Conservation (phyloP, 2,888 invertebrate species). For the Scotopteryx bipunctaria region DNA sequence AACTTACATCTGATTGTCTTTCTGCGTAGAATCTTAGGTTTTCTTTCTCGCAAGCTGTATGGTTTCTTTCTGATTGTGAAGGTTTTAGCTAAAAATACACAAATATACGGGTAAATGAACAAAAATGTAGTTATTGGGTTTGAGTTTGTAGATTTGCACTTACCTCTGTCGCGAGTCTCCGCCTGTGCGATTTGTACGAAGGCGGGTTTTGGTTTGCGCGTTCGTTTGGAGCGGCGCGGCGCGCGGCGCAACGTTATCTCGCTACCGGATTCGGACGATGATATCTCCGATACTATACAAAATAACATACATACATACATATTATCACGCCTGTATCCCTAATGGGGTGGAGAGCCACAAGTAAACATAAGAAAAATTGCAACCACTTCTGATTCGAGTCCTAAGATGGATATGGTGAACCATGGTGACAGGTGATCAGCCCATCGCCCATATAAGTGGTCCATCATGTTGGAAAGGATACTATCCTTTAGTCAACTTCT, state of each 20-base stretch:
- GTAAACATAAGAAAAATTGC: too few species aligned
- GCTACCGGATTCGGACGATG: conserved; percentile 73
- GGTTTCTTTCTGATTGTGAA: conserved; percentile 79
- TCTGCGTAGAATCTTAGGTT: conserved; percentile 76
- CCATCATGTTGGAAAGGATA: too few species aligned
- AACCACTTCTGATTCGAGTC: too few species aligned
- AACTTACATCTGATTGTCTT: conserved; percentile 78
- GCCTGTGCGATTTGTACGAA: conserved; percentile 72
- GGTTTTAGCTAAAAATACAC: conserved; percentile 63
- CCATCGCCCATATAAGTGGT: too few species aligned
- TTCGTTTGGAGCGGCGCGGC: conserved; percentile 76
- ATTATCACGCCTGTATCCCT: too few species aligned
- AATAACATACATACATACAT: too few species aligned
- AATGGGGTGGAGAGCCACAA: too few species aligned
- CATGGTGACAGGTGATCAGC: too few species aligned
- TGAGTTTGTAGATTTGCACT: too few species aligned
- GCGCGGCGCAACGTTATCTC: conserved; percentile 62
- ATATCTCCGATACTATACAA: conserved; percentile 62
- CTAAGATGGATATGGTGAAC: too few species aligned
- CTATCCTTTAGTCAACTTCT: too few species aligned
- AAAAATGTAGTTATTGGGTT: too few species aligned
- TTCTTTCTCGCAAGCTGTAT: conserved; percentile 75
- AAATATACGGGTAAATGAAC: not conserved
- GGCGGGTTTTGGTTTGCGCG: conserved; percentile 70
- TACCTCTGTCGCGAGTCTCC: conserved; percentile 64